Percentiles rank a stretch among this genome's conserved stretches.
Conservation (phyloP, 2,888 invertebrate genomes). For the Eledona agricola region DNA sequence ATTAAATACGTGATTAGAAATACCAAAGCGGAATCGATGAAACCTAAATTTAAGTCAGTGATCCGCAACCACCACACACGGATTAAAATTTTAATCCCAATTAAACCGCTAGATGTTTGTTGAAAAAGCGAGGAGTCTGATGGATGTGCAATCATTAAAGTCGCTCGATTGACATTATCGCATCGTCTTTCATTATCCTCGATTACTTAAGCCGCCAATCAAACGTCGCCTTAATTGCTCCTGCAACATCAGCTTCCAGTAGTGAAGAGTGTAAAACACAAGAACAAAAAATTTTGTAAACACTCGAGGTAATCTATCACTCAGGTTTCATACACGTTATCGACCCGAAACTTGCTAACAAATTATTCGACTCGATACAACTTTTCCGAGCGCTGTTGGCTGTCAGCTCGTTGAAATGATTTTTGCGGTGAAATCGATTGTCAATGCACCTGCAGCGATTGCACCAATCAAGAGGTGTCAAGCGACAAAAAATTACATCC, state of each 20-base stretch:
- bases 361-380: slow-evolving; percentile 20
- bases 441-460: too few species aligned
- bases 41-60: slow-evolving; percentile 1
- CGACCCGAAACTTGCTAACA: slow-evolving; percentile 20
- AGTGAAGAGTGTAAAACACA: slow-evolving; percentile 2
- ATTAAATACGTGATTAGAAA: slow-evolving; percentile 29
- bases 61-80: neutral
- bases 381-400: slow-evolving; percentile 29
- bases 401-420: slow-evolving; percentile 14
- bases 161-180: too few species aligned
- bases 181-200: neutral
- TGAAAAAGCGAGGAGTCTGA: too few species aligned
- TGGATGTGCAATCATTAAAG: too few species aligned
- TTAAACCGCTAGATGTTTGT: too few species aligned
- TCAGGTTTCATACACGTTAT: slow-evolving; percentile 23
- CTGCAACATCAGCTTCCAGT: neutral
- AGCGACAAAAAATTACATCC: too few species aligned
- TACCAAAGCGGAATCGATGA: slow-evolving; percentile 9
- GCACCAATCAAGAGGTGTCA: too few species aligned
- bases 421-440: too few species aligned
- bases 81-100: too few species aligned
- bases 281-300: slow-evolving; percentile 8
- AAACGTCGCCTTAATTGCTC: slow-evolving; percentile 2
- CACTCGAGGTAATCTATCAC: slow-evolving; percentile 29
- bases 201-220: slow-evolving; percentile 6